Percentiles rank a stretch among this genome's conserved stretches.
These are phyloP conservation scores for Amblyteles armatorius DNA, from an alignment of 2,888 invertebrate genomes.

Conservation along the genomic window DNA sequence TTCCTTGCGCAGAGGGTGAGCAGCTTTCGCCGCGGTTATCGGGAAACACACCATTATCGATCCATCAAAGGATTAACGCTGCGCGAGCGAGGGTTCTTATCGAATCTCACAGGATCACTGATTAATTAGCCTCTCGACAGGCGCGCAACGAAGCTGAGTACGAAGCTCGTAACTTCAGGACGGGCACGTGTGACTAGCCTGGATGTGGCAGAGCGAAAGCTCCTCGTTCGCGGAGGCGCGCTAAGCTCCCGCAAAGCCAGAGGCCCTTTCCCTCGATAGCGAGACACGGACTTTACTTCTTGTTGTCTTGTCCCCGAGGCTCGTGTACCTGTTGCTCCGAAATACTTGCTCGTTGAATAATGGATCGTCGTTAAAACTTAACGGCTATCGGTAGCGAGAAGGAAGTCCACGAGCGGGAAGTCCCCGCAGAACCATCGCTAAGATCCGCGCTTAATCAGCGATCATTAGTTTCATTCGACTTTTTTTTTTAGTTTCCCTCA, in stretches of 20 bases:
- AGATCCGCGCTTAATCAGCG: conserved; percentile 1
- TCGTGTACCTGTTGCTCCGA: conserved; percentile 81
- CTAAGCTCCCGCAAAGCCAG: conserved; percentile 60
- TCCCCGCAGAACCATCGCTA: neutral
- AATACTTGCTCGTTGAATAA: conserved; percentile 81
- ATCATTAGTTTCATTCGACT: neutral
- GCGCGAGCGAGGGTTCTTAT: conserved; percentile 32
- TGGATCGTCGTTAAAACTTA: conserved; percentile 70
- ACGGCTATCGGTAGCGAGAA: neutral
- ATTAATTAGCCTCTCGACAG: conserved; percentile 48
- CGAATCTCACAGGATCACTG: conserved; percentile 41
- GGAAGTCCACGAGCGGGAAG: neutral
- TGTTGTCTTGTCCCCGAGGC: conserved; percentile 69
- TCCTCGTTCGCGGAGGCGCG: conserved; percentile 42
- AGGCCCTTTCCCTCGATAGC: conserved; percentile 78
- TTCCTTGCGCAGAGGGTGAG: neutral
- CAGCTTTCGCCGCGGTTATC: neutral
- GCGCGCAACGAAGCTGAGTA: neutral
- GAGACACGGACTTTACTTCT: conserved; percentile 79
- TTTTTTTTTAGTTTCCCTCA: too few species aligned
- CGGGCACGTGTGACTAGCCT: conserved; percentile 51
- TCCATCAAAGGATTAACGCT: conserved; percentile 30
- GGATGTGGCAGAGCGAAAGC: conserved; percentile 36
- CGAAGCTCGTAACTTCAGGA: neutral
- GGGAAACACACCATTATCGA: conserved; percentile 15